Conservation (phyloP, 2,113 vertebrate genomes). For the Pimephales promelas region DNA sequence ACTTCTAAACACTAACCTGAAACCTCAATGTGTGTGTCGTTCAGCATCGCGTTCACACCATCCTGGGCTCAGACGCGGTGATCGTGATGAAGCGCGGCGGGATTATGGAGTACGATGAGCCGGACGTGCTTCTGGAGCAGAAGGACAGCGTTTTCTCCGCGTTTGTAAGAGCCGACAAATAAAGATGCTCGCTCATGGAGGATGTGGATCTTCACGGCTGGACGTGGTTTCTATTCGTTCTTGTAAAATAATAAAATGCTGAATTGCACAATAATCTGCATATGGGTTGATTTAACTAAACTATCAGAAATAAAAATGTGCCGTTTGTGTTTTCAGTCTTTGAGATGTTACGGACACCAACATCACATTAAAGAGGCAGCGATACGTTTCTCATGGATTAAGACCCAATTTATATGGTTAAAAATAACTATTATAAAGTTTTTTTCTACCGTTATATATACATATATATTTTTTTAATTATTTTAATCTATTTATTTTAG, state of each 20-base stretch:
- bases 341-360: too few species aligned
- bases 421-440: too few species aligned
- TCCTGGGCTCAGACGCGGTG: slow-evolving; percentile 93
- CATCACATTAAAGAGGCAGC: too few species aligned
- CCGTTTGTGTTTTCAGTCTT: neutral
- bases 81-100: slow-evolving; percentile 96
- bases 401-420: too few species aligned
- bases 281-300: neutral
- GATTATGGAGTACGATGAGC: slow-evolving; percentile 91
- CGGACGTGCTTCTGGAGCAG: slow-evolving; percentile 84
- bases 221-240: slow-evolving; percentile 76
- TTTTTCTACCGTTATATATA: too few species aligned
- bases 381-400: too few species aligned
- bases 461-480: too few species aligned
- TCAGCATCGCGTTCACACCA: slow-evolving; percentile 97
- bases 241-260: neutral
- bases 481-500: too few species aligned
- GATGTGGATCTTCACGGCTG: slow-evolving; percentile 57
- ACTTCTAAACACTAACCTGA: too few species aligned
- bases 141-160: slow-evolving; percentile 93
- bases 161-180: slow-evolving; percentile 96
- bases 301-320: neutral
- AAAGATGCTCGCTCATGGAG: neutral
- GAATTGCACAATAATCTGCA: neutral
- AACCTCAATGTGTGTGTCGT: neutral